Percentiles rank a stretch among this genome's conserved stretches.
Evolutionary conservation across 2,797 vertebrate genomes (phyloP).

Genomic region (Momotus momota): DNA sequence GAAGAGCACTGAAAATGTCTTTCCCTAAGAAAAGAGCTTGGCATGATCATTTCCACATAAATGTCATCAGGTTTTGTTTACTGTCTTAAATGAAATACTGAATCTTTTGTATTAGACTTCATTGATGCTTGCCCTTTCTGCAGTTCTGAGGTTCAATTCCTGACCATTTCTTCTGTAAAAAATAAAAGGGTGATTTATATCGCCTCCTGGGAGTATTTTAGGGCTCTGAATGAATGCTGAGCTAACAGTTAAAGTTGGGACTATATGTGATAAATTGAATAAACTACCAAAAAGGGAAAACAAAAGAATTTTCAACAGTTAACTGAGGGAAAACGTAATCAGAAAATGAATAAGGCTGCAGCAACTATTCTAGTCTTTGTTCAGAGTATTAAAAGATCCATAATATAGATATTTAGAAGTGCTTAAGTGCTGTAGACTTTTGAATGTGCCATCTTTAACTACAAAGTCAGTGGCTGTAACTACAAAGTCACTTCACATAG

Average conservation of each 20-base stretch:
- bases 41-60: background rate
- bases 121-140: background rate
- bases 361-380: background rate
- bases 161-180: background rate
- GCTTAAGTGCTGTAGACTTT: background rate
- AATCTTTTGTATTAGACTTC: background rate
- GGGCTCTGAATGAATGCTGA: background rate
- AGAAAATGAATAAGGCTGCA: background rate
- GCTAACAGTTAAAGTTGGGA: background rate
- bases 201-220: background rate
- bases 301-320: background rate
- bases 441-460: background rate
- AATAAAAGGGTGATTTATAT: background rate
- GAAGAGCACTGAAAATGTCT: background rate
- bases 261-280: background rate
- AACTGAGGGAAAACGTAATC: background rate
- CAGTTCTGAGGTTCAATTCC: background rate
- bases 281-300: background rate
- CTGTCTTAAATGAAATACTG: background rate
- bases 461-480: background rate
- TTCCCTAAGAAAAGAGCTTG: background rate
- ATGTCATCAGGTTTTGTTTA: background rate
- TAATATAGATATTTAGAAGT: background rate
- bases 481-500: background rate
- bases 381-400: background rate